Evolutionary conservation across 2,888 invertebrate genomes (phyloP), one percentile per base, ranked within the genome.

Genomic region (Phengaris alcon): DNA sequence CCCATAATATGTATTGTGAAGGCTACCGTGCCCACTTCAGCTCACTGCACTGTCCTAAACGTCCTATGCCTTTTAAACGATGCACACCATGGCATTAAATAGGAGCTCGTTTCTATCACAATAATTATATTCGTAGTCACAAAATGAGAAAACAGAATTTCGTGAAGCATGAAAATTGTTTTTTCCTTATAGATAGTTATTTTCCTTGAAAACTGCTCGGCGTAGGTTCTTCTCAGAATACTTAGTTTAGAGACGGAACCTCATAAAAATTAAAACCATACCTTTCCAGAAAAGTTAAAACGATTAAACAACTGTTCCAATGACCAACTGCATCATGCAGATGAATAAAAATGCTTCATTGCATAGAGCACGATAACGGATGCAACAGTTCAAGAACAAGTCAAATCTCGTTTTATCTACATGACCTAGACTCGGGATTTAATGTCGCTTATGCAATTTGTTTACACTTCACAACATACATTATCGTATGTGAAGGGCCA

Each of bases 401-500:
- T 83, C 83, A 83, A 82, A 81, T 81, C 79, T 77, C 78, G 79
- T 79, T 79, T 81, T 83, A 83, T 90, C 87, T 84, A 74, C 77
- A 79, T 81, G 88, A 89, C 87, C 87, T 86, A 86, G 81, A 79
- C 35, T 13, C 44, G 35, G 81, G 85, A 86, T 84, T 86, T 88
- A 88, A 89, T 87, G 86, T 87, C 87, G 85, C 83, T 80, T 80
- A 78, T 76, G 78, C 77, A 77, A 78, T 79, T 80, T 84, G 85
- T 85, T 84, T 85, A 74, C 74, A 59, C 48, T 59, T 59, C 48
- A 59, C 57, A 74, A 59, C 57, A 48, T 22, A 74, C 15, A 59
- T 59, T 59, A 59, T 59, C 59, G 59, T 59, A 22, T 22, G 15
- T 59, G 74, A 59, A 74, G 74, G 74, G 59, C 59, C 59, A 46